Percentiles rank a stretch among this genome's conserved stretches.
These are phyloP conservation scores for Trachops cirrhosus DNA, from an alignment of 2,797 vertebrate genomes.

Conservation along the genomic window DNA sequence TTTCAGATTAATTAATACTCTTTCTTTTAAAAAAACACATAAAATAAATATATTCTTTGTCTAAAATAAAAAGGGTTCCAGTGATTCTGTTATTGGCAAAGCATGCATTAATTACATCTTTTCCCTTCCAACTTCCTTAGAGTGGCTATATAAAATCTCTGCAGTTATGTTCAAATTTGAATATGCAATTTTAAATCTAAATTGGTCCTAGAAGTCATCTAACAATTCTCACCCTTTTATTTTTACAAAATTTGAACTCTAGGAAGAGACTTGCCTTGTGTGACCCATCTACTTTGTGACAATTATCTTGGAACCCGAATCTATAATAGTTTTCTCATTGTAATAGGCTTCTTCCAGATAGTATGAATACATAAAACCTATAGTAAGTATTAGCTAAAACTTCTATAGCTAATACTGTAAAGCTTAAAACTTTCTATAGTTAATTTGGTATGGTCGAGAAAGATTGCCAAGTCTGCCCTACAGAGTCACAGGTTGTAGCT, in stretches of 20 bases:
- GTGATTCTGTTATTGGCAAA: neutral
- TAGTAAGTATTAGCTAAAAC: conserved; percentile 10
- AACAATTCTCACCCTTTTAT: neutral
- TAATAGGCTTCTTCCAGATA: neutral
- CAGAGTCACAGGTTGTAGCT: neutral
- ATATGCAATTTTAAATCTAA: neutral
- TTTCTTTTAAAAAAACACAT: neutral
- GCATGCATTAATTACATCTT: neutral
- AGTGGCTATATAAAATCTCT: neutral
- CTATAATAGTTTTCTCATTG: neutral
- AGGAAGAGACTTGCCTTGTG: neutral
- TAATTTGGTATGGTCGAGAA: neutral
- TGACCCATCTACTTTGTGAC: neutral
- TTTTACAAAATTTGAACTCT: neutral
- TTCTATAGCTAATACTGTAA: neutral
- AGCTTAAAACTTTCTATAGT: neutral
- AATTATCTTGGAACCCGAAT: neutral
- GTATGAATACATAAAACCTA: neutral
- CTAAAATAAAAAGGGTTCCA: neutral
- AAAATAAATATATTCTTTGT: neutral
- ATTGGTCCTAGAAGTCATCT: neutral
- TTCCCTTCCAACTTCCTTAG: neutral
- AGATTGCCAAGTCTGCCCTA: neutral
- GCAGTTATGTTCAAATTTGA: neutral
- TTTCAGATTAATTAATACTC: neutral